Evolutionary conservation across 1,140 invertebrate species (phyloP).

Genomic region (Euwallacea similis): DNA sequence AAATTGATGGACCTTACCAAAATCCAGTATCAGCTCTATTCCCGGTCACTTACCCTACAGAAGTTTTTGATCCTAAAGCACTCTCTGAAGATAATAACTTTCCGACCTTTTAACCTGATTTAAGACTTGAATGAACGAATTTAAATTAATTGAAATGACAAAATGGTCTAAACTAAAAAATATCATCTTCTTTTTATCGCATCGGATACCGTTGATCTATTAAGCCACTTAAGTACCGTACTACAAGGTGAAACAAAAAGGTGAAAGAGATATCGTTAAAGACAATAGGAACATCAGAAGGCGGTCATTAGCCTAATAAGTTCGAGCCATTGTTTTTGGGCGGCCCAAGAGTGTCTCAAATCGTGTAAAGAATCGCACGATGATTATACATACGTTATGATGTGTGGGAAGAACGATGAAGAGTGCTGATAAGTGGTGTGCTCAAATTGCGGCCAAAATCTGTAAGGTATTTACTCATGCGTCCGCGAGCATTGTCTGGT

Average conservation of each 20-base stretch:
- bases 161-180: not conserved
- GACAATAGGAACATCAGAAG: conserved; percentile 32
- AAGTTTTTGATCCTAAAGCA: no score
- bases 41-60: no score
- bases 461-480: not conserved
- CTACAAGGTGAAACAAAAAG: conserved; percentile 31
- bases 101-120: no score
- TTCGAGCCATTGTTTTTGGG: conserved; percentile 22
- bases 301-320: conserved; percentile 37
- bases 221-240: conserved; percentile 22
- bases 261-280: conserved; percentile 21
- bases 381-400: conserved; percentile 29
- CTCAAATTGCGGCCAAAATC: no score
- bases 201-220: conserved; percentile 10
- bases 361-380: conserved; percentile 30
- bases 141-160: no score
- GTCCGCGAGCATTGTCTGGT: no score
- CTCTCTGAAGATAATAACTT: no score
- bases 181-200: conserved; percentile 13
- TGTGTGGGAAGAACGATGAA: conserved; percentile 27
- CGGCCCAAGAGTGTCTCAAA: conserved; percentile 18
- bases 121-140: no score
- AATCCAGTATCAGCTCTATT: no score
- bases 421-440: conserved; percentile 1
- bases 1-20: no score